Conservation (phyloP, 2,888 invertebrate genomes). For the Torymus auratus region DNA sequence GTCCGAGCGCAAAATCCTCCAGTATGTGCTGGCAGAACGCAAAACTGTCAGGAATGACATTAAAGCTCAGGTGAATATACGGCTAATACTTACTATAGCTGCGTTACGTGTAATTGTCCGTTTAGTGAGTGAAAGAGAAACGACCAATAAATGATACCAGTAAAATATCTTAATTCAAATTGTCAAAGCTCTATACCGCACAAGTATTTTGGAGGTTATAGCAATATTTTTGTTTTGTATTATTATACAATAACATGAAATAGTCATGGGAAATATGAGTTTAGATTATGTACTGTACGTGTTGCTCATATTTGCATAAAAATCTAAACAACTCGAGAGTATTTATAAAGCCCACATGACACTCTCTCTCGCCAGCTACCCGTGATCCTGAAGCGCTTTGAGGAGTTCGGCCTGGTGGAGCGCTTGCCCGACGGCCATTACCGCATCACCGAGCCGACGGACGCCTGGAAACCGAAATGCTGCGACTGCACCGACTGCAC, state of each 20-base stretch:
- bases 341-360: background rate
- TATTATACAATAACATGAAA: no score
- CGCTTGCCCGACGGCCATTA: slow-evolving; percentile 53
- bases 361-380: slow-evolving; percentile 56
- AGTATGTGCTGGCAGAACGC: slow-evolving; percentile 7
- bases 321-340: no score
- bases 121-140: no score
- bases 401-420: slow-evolving; percentile 60
- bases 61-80: slow-evolving; percentile 34
- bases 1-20: slow-evolving; percentile 39
- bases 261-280: no score
- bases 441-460: slow-evolving; percentile 78
- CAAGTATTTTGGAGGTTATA: no score
- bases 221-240: no score
- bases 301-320: no score
- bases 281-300: no score
- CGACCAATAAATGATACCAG: background rate
- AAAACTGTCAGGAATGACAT: slow-evolving; percentile 13
- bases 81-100: background rate
- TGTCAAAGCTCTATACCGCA: no score
- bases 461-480: slow-evolving; percentile 52
- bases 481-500: slow-evolving; percentile 63
- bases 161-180: no score
- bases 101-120: no score
- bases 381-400: slow-evolving; percentile 58